A percentile compares a stretch with the other conserved stretches of the same genome.
These are phyloP conservation scores for Zhuqinia jingwanae DNA, from an alignment of 2,888 invertebrate species.

Conservation along the genomic window DNA sequence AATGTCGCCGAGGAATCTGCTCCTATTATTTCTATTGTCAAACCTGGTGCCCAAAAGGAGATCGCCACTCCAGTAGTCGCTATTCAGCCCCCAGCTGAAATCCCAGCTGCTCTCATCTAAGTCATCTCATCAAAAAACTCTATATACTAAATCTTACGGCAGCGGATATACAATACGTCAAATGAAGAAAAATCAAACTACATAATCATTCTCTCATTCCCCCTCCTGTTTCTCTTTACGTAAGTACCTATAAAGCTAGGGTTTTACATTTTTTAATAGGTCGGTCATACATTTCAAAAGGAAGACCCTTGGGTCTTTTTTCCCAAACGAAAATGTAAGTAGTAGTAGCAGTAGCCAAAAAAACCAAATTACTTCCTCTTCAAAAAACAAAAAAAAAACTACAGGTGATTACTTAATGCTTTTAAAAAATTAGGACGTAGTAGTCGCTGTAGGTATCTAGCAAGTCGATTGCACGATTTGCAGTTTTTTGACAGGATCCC, in stretches of 20 bases:
- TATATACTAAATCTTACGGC: constrained; percentile 35
- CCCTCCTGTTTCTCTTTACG: constrained; percentile 22
- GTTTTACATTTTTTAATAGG: constrained; percentile 38
- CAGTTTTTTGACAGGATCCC: constrained; percentile 53
- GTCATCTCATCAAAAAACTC: constrained; percentile 48
- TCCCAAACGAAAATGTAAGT: constrained; percentile 29
- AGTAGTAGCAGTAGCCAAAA: constrained; percentile 50
- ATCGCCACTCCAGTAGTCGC: constrained; percentile 50
- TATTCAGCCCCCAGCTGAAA: constrained; percentile 66
- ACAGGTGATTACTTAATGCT: constrained; percentile 47
- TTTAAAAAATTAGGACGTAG: constrained; percentile 61
- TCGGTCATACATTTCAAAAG: constrained; percentile 22
- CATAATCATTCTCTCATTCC: constrained; percentile 49
- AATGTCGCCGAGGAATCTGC: constrained; percentile 70
- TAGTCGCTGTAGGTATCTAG: constrained; percentile 37
- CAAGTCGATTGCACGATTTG: constrained; percentile 37
- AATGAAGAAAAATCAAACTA: constrained; percentile 30
- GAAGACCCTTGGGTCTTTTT: constrained; percentile 31
- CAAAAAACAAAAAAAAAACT: constrained; percentile 33
- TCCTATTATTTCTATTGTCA: constrained; percentile 64
- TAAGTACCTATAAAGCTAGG: constrained; percentile 42
- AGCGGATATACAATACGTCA: no score
- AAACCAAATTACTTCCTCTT: constrained; percentile 65
- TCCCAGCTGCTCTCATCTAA: constrained; percentile 71
- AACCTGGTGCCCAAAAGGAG: constrained; percentile 51